Percentiles rank a stretch among this genome's conserved stretches.
Evolutionary conservation across 2,888 invertebrate genomes (phyloP).

Genomic region (Caenorhabditis macrosperma): DNA sequence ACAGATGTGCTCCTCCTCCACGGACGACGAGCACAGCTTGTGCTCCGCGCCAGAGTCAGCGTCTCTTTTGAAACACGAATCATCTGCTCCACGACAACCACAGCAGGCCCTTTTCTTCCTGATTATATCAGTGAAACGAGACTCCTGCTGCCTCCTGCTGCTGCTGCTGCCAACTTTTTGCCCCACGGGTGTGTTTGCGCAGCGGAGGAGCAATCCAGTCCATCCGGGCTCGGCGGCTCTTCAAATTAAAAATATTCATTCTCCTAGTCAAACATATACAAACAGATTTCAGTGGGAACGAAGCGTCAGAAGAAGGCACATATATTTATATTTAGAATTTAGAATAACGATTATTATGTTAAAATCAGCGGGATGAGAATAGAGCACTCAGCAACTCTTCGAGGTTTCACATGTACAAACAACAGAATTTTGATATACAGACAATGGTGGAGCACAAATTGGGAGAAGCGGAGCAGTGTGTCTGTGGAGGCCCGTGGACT

Average conservation of each 20-base stretch:
- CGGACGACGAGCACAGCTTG: constrained; percentile 40
- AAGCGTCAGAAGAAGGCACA: constrained; percentile 47
- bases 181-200: constrained; percentile 34
- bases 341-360: constrained; percentile 27
- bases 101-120: constrained; percentile 10
- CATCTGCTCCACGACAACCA: constrained; percentile 41
- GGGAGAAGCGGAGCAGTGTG: constrained; percentile 27
- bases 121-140: constrained; percentile 33
- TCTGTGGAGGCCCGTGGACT: constrained; percentile 52
- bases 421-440: constrained; percentile 57
- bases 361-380: constrained; percentile 46
- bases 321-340: constrained; percentile 38
- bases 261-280: constrained; percentile 41
- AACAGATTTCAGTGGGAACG: constrained; percentile 44
- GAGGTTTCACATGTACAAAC: constrained; percentile 60
- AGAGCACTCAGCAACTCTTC: constrained; percentile 38
- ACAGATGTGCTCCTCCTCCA: constrained; percentile 56
- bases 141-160: constrained; percentile 8
- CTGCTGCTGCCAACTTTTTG: constrained; percentile 45
- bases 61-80: constrained; percentile 28
- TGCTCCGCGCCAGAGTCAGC: constrained; percentile 44
- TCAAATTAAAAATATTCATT: constrained; percentile 48
- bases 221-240: constrained; percentile 21
- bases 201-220: constrained; percentile 32
- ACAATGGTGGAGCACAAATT: constrained; percentile 34